Evolutionary conservation across 1,140 invertebrate species (phyloP).

Genomic region (Drosophila pseudoobscura): DNA sequence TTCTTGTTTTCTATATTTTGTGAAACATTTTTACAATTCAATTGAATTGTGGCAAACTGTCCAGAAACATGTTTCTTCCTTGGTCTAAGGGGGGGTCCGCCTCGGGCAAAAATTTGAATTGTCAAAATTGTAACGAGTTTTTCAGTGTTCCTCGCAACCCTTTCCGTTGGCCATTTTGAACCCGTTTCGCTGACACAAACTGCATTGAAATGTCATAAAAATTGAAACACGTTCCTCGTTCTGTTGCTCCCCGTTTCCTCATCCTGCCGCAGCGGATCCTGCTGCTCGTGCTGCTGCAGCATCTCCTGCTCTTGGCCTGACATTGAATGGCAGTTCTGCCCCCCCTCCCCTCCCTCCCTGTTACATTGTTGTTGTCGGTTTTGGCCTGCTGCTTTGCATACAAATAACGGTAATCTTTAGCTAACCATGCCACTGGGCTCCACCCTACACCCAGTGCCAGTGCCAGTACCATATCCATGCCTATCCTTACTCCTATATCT

Average conservation of each 20-base stretch:
- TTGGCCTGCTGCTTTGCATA: constrained; percentile 77
- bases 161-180: constrained; percentile 41
- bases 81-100: neutral
- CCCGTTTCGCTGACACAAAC: constrained; percentile 77
- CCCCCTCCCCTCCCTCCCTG: neutral
- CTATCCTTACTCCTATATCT: neutral
- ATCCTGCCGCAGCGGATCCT: neutral
- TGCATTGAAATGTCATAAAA: constrained; percentile 82
- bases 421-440: constrained; percentile 37
- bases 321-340: constrained; percentile 70
- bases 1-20: constrained; percentile 6
- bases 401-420: constrained; percentile 77
- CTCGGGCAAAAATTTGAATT: constrained; percentile 32
- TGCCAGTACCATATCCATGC: neutral
- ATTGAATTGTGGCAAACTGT: constrained; percentile 51
- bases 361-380: constrained; percentile 42
- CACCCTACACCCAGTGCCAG: neutral
- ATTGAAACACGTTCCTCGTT: constrained; percentile 74
- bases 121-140: constrained; percentile 50
- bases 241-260: constrained; percentile 40
- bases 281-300: neutral
- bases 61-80: constrained; percentile 27
- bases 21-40: constrained; percentile 41
- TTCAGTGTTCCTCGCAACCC: constrained; percentile 10
- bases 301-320: constrained; percentile 36